Percentiles rank a stretch among this genome's conserved stretches.
These are phyloP conservation scores for Centruroides sculpturatus DNA, from an alignment of 1,140 invertebrate genomes.

Conservation along the genomic window DNA sequence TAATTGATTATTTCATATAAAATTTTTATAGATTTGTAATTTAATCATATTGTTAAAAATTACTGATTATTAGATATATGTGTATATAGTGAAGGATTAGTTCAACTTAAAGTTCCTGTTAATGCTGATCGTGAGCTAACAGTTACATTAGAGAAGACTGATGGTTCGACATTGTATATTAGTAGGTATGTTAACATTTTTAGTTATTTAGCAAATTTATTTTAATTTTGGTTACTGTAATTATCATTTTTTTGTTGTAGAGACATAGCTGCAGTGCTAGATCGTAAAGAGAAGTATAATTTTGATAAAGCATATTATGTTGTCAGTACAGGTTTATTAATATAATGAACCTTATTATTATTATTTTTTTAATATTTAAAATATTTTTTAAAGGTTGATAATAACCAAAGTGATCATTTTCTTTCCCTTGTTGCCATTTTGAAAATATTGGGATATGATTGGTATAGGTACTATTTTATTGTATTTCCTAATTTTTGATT, in stretches of 20 bases:
- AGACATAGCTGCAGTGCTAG: constrained; percentile 79
- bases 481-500: not conserved
- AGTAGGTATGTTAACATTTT: constrained; percentile 36
- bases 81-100: constrained; percentile 1
- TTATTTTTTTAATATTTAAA: not conserved
- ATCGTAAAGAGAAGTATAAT: constrained; percentile 48
- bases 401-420: constrained; percentile 71
- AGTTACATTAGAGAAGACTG: constrained; percentile 69
- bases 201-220: too few species aligned
- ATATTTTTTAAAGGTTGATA: constrained; percentile 49
- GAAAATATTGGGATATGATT: constrained; percentile 38
- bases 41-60: too few species aligned
- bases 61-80: too few species aligned
- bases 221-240: not conserved
- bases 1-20: too few species aligned
- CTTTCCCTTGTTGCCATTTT: constrained; percentile 46
- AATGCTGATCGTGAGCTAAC: constrained; percentile 26
- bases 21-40: too few species aligned
- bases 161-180: constrained; percentile 79
- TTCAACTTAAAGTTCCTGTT: constrained; percentile 29
- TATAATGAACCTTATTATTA: not conserved
- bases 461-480: constrained; percentile 16
- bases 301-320: constrained; percentile 74
- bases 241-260: constrained; percentile 22
- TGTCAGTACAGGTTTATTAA: constrained; percentile 6